Evolutionary conservation across 2,888 invertebrate genomes (phyloP).

Genomic region (Pseudanteris insignis): DNA sequence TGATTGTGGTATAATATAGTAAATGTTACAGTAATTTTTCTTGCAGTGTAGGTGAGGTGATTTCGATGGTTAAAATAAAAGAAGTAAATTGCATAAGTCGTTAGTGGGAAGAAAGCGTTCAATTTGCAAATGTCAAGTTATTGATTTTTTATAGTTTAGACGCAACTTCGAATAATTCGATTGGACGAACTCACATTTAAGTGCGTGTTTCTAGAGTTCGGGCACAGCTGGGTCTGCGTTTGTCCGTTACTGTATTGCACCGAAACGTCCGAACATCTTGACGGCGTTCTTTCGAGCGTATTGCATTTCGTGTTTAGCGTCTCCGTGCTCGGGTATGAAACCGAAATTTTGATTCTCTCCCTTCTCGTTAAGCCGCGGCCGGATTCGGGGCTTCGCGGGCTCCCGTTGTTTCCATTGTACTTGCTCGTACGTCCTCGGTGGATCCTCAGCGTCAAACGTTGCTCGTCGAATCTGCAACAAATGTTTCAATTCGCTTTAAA

Average conservation of each 20-base stretch:
- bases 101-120: conserved; percentile 12
- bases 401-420: conserved; percentile 62
- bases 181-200: conserved; percentile 55
- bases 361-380: conserved; percentile 69
- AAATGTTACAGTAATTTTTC: too few species aligned
- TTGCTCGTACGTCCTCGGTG: conserved; percentile 84
- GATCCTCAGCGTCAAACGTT: conserved; percentile 88
- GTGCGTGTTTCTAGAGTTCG: conserved; percentile 56
- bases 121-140: conserved; percentile 15
- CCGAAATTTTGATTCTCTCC: conserved; percentile 86
- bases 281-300: conserved; percentile 61
- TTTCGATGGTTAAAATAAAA: too few species aligned
- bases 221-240: conserved; percentile 61
- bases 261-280: conserved; percentile 60
- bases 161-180: conserved; percentile 18
- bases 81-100: too few species aligned
- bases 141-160: conserved; percentile 32
- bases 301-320: conserved; percentile 63
- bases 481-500: conserved; percentile 1
- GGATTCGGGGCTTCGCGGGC: conserved; percentile 56
- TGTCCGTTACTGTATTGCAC: conserved; percentile 63
- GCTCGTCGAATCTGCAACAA: conserved; percentile 81
- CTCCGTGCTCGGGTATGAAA: conserved; percentile 84
- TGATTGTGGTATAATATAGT: too few species aligned
- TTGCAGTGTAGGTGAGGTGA: too few species aligned